phyloP scores from a whole-genome alignment of 2,113 vertebrate species.

The Anser brachyrhynchus region DNA sequence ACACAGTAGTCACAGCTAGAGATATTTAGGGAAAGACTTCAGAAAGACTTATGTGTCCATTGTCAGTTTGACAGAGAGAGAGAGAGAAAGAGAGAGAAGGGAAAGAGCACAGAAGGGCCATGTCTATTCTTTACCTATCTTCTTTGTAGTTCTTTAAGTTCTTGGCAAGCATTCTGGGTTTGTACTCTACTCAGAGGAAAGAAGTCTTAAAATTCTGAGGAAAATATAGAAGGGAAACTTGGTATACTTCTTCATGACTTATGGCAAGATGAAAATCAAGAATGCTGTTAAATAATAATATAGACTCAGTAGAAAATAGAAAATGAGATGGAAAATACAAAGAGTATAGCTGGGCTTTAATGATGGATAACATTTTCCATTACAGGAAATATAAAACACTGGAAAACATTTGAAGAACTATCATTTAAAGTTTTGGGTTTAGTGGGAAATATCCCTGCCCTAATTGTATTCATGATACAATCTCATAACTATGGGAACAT shows the following conservation, averaged over 20 bases:
- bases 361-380: constrained; percentile 56
- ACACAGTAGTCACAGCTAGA: background rate
- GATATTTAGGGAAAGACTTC: background rate
- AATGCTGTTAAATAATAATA: constrained; percentile 51
- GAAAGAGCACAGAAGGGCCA: background rate
- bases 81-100: background rate
- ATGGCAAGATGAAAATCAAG: constrained; percentile 41
- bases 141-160: background rate
- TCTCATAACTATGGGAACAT: constrained; percentile 39
- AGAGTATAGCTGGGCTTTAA: background rate
- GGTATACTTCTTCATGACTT: background rate
- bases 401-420: constrained; percentile 55
- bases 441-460: constrained; percentile 28
- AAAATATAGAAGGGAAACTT: constrained; percentile 28
- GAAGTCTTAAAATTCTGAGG: background rate
- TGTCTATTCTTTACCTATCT: background rate
- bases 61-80: background rate
- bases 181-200: background rate
- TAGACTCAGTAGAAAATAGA: background rate
- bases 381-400: constrained; percentile 38
- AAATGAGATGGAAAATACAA: constrained; percentile 19
- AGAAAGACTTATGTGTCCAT: background rate
- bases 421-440: constrained; percentile 49
- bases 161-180: background rate
- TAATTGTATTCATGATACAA: constrained; percentile 28